Evolutionary conservation across 2,797 vertebrate species (phyloP), one percentile per base, ranked within the genome.

Genomic region (Prionace glauca): DNA sequence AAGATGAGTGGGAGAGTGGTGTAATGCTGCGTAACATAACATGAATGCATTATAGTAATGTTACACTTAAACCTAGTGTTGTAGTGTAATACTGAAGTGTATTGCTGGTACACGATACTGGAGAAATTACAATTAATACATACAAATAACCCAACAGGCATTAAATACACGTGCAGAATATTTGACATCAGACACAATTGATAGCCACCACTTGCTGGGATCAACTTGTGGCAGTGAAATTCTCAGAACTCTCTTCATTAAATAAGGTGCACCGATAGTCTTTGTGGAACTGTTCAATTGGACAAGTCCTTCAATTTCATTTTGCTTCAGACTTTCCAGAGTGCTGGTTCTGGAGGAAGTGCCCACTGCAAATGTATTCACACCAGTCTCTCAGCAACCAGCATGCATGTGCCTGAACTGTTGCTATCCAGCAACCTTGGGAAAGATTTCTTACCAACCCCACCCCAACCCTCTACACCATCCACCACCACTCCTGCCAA

Each of bases 221-320:
- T 69, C 65, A n/a, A 95, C 45, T 45, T n/a, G 71, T 12, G n/a
- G 62, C 90, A 69, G 36, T 84, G 36, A 24, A 22, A 22, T 41
- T 67, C 41, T 41, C 62, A 69, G 62, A 92, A 77, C 72, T 41
- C 45, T 77, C 41, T 32, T 18, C 41, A 29, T 50, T 77, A 94
- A 94, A 94, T 94, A 94, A 95, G 93, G 93, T 95, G 93, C 71
- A 94, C 36, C 24, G 72, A 77, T 60, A 50, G 29, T 69, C 90
- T 69, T 41, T 69, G n/a, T 56, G 45, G 26, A 74, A 60, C 71
- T 77, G 36, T 67, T n/a, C 91, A 93, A 93, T 36, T 26, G 20
- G 11, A 22, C 22, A 94, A 24, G 11, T 71, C 36, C 22, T 72
- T 50, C 36, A 0, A 45, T 71, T 94, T 45, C 92, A 94, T 45